These are phyloP conservation scores for Anguilla rostrata DNA, from an alignment of 2,113 vertebrate species.

Conservation along the genomic window DNA sequence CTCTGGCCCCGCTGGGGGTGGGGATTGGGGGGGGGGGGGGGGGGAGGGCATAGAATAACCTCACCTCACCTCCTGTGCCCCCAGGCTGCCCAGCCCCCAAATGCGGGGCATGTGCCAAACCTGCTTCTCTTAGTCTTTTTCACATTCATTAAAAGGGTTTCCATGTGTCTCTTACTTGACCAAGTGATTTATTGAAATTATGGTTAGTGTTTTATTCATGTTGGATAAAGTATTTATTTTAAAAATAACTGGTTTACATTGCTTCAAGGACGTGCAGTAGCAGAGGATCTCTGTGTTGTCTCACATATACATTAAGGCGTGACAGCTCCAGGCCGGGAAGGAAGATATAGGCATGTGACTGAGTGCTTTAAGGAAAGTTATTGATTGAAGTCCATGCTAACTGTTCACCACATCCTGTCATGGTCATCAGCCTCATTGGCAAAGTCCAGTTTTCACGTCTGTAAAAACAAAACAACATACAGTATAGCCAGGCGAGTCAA, in stretches of 20 bases:
- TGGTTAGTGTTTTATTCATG: too few relatives aligned
- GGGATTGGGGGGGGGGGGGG: too few relatives aligned
- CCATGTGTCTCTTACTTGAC: too few relatives aligned
- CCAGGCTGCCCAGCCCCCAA: too few relatives aligned
- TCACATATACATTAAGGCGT: not conserved
- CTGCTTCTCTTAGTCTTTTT: too few relatives aligned
- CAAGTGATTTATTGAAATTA: too few relatives aligned
- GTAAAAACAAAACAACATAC: not conserved
- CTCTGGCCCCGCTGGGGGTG: too few relatives aligned
- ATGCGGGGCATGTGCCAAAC: too few relatives aligned
- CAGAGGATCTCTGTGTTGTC: not conserved
- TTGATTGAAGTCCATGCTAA: not conserved
- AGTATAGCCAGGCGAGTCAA: not conserved
- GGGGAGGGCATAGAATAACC: too few relatives aligned
- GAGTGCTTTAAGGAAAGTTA: not conserved
- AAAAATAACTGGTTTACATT: not conserved
- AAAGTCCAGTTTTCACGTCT: not conserved
- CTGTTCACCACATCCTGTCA: not conserved
- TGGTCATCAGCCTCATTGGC: not conserved
- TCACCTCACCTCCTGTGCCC: too few relatives aligned
- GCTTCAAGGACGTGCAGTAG: not conserved
- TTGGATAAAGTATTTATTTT: not conserved
- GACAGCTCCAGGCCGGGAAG: not conserved
- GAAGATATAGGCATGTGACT: not conserved
- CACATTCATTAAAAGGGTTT: too few relatives aligned